Percentiles rank a stretch among this genome's conserved stretches.
Evolutionary conservation across 2,113 vertebrate genomes (phyloP).

Genomic region (Helogale parvula): DNA sequence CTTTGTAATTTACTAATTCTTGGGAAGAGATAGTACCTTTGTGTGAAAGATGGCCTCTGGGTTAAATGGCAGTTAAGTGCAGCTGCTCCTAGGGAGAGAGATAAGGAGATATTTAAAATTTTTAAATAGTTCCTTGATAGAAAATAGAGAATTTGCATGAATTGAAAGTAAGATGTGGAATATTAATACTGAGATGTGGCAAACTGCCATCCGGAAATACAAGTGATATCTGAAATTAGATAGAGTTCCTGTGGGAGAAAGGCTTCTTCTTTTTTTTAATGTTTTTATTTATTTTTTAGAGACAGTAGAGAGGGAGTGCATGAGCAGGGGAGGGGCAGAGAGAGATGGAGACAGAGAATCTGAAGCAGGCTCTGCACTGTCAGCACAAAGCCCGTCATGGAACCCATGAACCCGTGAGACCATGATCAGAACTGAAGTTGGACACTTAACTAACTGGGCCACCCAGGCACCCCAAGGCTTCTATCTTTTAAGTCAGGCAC

Average conservation of each 20-base stretch:
- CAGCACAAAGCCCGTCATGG: not conserved
- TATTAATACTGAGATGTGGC: not conserved
- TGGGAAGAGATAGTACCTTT: not conserved
- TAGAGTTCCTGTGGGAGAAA: not conserved
- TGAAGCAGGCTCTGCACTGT: not conserved
- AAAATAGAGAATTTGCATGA: not conserved
- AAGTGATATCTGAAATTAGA: not conserved
- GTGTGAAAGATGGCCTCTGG: not conserved
- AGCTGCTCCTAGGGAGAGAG: not conserved
- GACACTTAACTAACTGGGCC: not conserved
- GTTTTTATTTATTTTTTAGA: not conserved
- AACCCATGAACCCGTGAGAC: not conserved
- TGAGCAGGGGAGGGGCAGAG: not conserved
- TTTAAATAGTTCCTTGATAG: not conserved
- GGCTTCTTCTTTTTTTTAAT: not conserved
- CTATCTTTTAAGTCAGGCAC: not conserved
- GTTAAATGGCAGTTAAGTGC: not conserved
- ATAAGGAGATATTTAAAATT: not conserved
- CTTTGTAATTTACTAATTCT: not conserved
- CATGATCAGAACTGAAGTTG: not conserved
- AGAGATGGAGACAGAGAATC: not conserved
- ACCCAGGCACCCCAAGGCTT: not conserved
- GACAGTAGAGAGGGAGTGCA: not conserved
- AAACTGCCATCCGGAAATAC: not conserved
- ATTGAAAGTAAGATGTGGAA: not conserved